Evolutionary conservation across 2,888 invertebrate genomes (phyloP), one percentile per base, ranked within the genome.

Genomic region (Odontocerum albicorne): DNA sequence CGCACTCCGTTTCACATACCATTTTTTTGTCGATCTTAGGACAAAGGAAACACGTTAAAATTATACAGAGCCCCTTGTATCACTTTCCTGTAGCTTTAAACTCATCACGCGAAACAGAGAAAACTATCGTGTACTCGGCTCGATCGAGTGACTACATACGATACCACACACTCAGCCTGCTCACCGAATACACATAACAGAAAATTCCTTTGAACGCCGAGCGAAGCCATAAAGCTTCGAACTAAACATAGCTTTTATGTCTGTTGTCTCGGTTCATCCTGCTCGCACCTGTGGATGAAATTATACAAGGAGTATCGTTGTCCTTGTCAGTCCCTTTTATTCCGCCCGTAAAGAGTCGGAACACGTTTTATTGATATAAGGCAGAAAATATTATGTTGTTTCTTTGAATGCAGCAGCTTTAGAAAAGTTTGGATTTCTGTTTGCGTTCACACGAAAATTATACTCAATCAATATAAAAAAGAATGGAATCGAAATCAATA

Each of bases 321-420:
- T 20, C 32, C 17, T n/a, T n/a, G n/a, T n/a, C 47, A 20, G 31
- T 45, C 40, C 22, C 49, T 38, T 16, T 33, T 19, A 13, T 49
- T 33, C 43, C 36, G 31, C 38, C 36, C 19, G 15, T 32, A 33
- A 45, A 52, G 16, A 47, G 32, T 49, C 55, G 8, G 31, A 39
- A 31, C 55, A 53, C 53, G 57, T 57, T 53, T 57, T 45, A 54
- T 57, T 54, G 57, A 57, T 53, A 57, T 49, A 39, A 45, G 32
- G 36, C 39, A 19, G 47, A 56, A 56, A 46, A 47, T 54, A 49
- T 42, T 43, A 15, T 16, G 33, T 45, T 36, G 45, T 33, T 45
- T 45, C 36, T 22, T 8, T 13, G 46, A 46, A 46, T 46, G 35
- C 46, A 46, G 13, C 27, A 27, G 6, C 27, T 27, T 27, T 27